Percentiles rank a stretch among this genome's conserved stretches.
These are phyloP conservation scores for Mactra quadrangularis DNA, from an alignment of 1,140 invertebrate species.

Conservation along the genomic window DNA sequence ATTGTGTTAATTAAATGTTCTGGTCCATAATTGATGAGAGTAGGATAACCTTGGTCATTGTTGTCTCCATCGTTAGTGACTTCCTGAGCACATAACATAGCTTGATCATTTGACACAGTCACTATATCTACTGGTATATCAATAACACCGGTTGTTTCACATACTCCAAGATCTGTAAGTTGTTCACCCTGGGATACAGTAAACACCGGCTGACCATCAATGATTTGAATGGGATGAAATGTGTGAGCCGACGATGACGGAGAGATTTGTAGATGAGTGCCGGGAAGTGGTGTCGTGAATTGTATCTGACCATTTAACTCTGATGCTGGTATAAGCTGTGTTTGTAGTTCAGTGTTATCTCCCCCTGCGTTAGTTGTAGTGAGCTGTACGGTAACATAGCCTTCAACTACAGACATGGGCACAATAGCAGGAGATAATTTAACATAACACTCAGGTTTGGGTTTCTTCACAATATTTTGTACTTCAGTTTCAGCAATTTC, in stretches of 20 bases:
- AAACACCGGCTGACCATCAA: constrained; percentile 74
- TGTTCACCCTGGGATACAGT: constrained; percentile 62
- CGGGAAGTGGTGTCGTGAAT: constrained; percentile 35
- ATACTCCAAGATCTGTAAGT: constrained; percentile 33
- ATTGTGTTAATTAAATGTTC: constrained; percentile 70
- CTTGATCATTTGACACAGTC: constrained; percentile 61
- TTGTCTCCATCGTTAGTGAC: constrained; percentile 61
- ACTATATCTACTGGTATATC: constrained; percentile 65
- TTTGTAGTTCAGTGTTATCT: constrained; percentile 70
- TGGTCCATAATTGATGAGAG: constrained; percentile 72
- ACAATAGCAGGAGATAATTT: constrained; percentile 59
- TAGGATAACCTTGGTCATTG: constrained; percentile 48
- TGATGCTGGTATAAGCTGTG: constrained; percentile 72
- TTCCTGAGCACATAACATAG: constrained; percentile 62
- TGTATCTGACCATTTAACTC: constrained; percentile 62
- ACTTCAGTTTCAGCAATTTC: not conserved
- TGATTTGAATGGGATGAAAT: constrained; percentile 78
- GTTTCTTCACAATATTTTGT: constrained; percentile 25
- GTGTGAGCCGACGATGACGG: constrained; percentile 40
- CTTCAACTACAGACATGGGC: constrained; percentile 66
- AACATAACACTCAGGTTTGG: constrained; percentile 66
- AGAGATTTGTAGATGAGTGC: constrained; percentile 43
- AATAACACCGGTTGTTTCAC: constrained; percentile 36
- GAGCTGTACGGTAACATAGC: constrained; percentile 75
- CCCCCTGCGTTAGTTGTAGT: constrained; percentile 69